Evolutionary conservation across 2,797 vertebrate genomes (phyloP).

Genomic region (Platyrinchus mystaceus): DNA sequence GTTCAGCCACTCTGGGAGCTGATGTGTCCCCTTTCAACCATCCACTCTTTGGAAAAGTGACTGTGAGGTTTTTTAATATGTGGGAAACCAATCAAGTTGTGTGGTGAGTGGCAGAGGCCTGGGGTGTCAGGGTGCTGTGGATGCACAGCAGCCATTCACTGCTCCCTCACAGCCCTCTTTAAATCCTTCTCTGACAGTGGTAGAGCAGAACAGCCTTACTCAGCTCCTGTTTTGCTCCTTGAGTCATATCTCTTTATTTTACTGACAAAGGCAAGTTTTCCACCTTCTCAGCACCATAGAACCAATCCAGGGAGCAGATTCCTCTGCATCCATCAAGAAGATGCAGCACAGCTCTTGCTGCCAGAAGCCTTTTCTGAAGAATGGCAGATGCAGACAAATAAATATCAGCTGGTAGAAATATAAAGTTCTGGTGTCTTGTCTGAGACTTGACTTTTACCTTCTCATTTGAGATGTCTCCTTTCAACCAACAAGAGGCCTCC

Average conservation of each 20-base stretch:
- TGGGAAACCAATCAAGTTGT: rapidly evolving
- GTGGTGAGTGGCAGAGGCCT: background rate
- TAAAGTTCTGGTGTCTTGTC: background rate
- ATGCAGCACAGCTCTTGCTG: background rate
- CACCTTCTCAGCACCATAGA: background rate
- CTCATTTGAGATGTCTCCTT: background rate
- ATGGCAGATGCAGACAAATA: background rate
- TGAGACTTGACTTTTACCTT: background rate
- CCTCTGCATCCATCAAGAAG: background rate
- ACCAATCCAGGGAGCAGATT: background rate
- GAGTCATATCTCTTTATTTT: background rate
- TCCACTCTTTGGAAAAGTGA: rapidly evolving
- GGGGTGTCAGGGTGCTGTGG: background rate
- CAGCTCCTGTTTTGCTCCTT: background rate
- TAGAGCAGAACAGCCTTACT: background rate
- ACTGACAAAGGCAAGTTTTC: constrained; percentile 10
- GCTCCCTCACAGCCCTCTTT: background rate
- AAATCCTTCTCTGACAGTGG: background rate
- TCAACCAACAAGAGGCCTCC: background rate
- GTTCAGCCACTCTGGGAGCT: background rate
- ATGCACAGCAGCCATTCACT: rapidly evolving
- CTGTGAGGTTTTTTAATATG: rapidly evolving
- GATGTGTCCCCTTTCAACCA: rapidly evolving
- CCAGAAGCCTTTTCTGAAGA: background rate
- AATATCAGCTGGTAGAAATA: background rate